phyloP scores from a whole-genome alignment of 2,888 invertebrate species.

The Drosophila gaucha region DNA sequence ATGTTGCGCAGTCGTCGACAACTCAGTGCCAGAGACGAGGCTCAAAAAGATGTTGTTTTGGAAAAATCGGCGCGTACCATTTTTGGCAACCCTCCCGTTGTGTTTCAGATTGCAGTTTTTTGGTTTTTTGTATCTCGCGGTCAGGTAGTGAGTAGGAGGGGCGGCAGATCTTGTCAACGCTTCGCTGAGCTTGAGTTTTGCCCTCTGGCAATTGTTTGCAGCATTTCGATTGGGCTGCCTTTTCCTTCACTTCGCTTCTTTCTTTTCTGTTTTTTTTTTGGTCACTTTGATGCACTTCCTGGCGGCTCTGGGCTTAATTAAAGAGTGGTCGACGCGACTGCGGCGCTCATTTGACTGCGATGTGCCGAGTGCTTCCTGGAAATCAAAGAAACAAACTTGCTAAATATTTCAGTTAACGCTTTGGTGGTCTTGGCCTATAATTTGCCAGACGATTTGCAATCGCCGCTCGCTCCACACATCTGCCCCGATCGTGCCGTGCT shows the following conservation, averaged over 20 bases:
- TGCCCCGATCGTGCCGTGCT: constrained; percentile 55
- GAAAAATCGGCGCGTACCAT: constrained; percentile 72
- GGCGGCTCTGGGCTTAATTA: constrained; percentile 69
- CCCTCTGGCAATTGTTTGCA: constrained; percentile 46
- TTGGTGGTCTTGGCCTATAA: constrained; percentile 81
- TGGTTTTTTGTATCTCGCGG: constrained; percentile 1
- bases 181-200: constrained; percentile 60
- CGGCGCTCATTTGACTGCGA: constrained; percentile 68
- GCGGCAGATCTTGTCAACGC: constrained; percentile 69
- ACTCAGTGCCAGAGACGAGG: constrained; percentile 26
- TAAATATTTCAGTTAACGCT: constrained; percentile 81
- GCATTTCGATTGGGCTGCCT: constrained; percentile 7
- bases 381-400: constrained; percentile 81
- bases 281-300: constrained; percentile 59
- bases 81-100: constrained; percentile 80
- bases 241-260: background rate
- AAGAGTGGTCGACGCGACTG: constrained; percentile 55
- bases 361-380: constrained; percentile 69
- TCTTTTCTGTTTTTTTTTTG: constrained; percentile 22
- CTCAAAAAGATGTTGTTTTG: constrained; percentile 54
- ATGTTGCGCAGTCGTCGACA: constrained; percentile 61
- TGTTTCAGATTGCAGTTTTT: constrained; percentile 66
- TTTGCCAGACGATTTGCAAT: constrained; percentile 72
- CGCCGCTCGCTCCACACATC: constrained; percentile 34
- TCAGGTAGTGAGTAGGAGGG: constrained; percentile 3